Conservation (phyloP, 2,113 vertebrate species). For the Dinomys branickii region DNA sequence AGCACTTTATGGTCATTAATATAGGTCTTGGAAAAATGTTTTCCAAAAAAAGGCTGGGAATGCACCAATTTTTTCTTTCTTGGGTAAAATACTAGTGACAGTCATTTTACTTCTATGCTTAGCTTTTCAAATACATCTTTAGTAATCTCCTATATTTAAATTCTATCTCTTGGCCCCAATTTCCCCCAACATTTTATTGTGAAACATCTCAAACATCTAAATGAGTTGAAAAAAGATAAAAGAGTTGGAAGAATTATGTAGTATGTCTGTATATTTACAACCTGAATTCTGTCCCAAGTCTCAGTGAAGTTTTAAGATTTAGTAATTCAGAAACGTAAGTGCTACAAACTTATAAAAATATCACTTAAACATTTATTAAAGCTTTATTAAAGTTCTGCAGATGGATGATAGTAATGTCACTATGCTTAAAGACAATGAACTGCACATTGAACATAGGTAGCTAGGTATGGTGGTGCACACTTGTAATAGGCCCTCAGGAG, state of each 20-base stretch:
- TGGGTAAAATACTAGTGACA: slow-evolving; percentile 38
- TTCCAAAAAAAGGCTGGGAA: slow-evolving; percentile 35
- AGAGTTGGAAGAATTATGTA: neutral
- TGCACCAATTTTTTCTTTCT: slow-evolving; percentile 64
- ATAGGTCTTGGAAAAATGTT: slow-evolving; percentile 62
- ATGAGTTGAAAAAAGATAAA: neutral
- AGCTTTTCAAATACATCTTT: slow-evolving; percentile 3
- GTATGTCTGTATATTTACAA: neutral
- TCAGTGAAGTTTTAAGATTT: neutral
- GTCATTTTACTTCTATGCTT: neutral
- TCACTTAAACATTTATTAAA: neutral
- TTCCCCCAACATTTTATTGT: neutral
- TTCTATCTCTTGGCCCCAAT: neutral
- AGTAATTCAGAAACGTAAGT: slow-evolving; percentile 40
- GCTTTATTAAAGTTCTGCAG: neutral
- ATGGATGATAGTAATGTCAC: neutral
- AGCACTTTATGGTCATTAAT: slow-evolving; percentile 44
- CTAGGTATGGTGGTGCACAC: neutral
- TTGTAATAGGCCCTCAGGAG: neutral
- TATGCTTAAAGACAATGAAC: neutral
- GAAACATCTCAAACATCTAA: slow-evolving; percentile 21
- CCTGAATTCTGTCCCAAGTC: neutral
- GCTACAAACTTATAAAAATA: neutral
- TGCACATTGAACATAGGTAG: neutral
- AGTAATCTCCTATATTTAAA: slow-evolving; percentile 16